phyloP scores from a whole-genome alignment of 2,888 invertebrate genomes.

The Eupithecia pulchellata region DNA sequence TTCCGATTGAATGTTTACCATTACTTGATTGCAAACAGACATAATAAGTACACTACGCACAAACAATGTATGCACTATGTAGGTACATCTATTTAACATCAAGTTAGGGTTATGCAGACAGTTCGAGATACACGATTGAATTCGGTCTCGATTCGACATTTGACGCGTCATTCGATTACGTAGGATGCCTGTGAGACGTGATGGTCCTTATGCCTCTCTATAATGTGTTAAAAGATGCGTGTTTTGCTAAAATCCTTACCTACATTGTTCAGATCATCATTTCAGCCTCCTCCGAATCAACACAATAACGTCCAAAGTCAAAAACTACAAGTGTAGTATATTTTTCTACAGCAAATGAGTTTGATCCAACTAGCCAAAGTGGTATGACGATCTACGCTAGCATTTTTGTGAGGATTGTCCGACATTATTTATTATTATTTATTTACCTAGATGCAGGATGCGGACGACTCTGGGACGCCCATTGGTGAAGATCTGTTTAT shows the following conservation, averaged over 20 bases:
- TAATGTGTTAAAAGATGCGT: background rate
- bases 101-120: background rate
- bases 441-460: background rate
- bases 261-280: background rate
- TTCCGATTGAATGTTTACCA: background rate
- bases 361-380: too few species aligned
- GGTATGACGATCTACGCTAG: too few species aligned
- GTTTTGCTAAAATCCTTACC: background rate
- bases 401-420: too few species aligned
- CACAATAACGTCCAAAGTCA: background rate
- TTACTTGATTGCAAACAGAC: background rate
- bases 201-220: background rate
- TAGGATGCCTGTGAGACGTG: background rate
- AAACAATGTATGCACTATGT: background rate
- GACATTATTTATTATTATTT: too few species aligned
- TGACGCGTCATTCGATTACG: constrained; percentile 1
- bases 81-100: background rate
- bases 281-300: background rate
- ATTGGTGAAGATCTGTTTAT: background rate
- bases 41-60: background rate
- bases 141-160: background rate
- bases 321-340: too few species aligned
- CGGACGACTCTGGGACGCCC: background rate
- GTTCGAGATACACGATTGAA: background rate
- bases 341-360: too few species aligned